Conservation (phyloP, 2,113 vertebrate genomes). For the Callaeas wilsoni region DNA sequence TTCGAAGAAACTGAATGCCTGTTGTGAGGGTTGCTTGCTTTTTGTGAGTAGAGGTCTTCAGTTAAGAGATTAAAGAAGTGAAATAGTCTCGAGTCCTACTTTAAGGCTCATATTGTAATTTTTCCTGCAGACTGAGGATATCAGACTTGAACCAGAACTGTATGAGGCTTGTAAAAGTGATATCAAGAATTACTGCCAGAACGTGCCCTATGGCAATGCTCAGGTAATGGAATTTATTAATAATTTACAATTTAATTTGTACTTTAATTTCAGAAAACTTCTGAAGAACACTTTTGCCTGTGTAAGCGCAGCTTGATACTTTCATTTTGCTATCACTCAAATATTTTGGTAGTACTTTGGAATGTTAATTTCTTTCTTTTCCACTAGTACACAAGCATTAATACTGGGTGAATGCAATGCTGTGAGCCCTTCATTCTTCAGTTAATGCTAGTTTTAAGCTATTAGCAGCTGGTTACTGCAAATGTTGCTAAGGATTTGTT, state of each 20-base stretch:
- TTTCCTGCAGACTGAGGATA: conserved; percentile 86
- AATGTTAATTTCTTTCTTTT: not conserved
- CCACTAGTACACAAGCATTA: not conserved
- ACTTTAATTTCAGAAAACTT: not conserved
- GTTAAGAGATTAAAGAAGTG: not conserved
- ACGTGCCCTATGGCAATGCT: conserved; percentile 89
- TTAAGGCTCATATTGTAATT: not conserved
- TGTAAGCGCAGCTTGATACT: not conserved
- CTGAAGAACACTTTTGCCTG: not conserved
- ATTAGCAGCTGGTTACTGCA: not conserved
- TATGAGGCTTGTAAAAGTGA: conserved; percentile 90
- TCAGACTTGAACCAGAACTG: conserved; percentile 92
- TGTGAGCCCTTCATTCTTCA: not conserved
- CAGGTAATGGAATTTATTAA: conserved; percentile 77
- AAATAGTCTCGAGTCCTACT: not conserved
- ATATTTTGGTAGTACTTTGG: not conserved
- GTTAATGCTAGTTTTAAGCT: not conserved
- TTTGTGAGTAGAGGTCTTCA: not conserved
- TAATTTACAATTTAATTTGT: conserved; percentile 4
- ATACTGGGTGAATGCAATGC: not conserved
- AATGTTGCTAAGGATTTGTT: not conserved
- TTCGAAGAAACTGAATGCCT: not conserved
- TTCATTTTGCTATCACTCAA: not conserved
- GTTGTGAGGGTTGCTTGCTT: not conserved
- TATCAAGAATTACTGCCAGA: conserved; percentile 85